phyloP scores from a whole-genome alignment of 2,113 vertebrate species.

The Ailurus styani region DNA sequence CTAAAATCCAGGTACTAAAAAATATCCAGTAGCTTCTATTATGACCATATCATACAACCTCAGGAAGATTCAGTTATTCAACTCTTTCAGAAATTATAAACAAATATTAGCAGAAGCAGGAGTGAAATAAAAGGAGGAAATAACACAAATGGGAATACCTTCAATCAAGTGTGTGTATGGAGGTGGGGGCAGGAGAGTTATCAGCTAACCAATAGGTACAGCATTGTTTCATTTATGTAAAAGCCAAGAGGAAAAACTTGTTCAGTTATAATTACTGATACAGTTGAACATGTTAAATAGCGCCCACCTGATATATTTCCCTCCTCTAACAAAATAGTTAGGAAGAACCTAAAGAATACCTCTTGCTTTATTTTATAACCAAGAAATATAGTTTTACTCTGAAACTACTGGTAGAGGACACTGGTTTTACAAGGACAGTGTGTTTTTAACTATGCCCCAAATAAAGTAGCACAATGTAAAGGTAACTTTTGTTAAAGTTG shows the following conservation, averaged over 20 bases:
- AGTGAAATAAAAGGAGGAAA: not conserved
- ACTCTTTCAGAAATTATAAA: not conserved
- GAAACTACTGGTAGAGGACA: not conserved
- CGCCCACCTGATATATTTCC: not conserved
- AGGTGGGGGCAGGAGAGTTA: not conserved
- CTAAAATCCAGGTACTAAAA: not conserved
- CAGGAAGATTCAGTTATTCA: not conserved
- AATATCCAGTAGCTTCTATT: not conserved
- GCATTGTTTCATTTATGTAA: constrained; percentile 36
- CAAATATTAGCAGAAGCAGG: not conserved
- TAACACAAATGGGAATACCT: not conserved
- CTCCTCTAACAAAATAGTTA: not conserved
- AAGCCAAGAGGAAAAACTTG: not conserved
- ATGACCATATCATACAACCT: not conserved
- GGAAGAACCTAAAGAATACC: not conserved
- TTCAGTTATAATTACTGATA: constrained; percentile 2
- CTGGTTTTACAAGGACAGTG: not conserved
- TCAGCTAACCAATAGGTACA: not conserved
- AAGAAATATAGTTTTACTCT: not conserved
- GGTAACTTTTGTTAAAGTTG: not conserved
- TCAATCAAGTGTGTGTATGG: not conserved
- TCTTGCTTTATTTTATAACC: constrained; percentile 30
- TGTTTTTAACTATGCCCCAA: not conserved
- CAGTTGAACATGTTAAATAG: not conserved
- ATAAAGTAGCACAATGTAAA: not conserved